A percentile compares a stretch with the other conserved stretches of the same genome.
Conservation (phyloP, 2,113 vertebrate genomes). For the Ellobius talpinus region DNA sequence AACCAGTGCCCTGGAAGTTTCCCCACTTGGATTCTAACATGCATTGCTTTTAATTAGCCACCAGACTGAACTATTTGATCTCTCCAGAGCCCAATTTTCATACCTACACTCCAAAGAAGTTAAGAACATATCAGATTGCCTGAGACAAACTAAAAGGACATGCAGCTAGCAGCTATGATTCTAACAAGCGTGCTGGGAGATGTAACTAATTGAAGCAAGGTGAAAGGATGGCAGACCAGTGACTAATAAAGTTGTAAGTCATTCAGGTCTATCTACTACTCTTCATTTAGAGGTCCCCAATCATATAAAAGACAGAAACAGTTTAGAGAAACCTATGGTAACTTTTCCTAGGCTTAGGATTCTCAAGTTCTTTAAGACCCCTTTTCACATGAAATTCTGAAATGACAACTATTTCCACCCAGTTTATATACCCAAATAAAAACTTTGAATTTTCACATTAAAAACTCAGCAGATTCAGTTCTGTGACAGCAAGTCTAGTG, state of each 20-base stretch:
- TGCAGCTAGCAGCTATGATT: background rate
- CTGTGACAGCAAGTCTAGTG: background rate
- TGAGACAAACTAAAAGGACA: background rate
- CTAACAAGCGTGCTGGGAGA: background rate
- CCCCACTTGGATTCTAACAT: background rate
- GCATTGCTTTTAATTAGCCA: slow-evolving; percentile 57
- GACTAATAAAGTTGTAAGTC: background rate
- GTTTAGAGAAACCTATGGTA: background rate
- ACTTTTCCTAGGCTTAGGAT: background rate
- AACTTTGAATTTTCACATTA: background rate
- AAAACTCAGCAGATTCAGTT: background rate
- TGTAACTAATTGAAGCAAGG: background rate
- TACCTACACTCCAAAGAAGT: background rate
- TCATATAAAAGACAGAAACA: background rate
- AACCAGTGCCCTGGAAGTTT: background rate
- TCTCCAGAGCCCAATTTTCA: background rate
- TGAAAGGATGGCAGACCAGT: rapidly evolving
- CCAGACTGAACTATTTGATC: slow-evolving; percentile 32
- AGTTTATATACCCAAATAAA: background rate
- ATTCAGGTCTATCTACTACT: background rate
- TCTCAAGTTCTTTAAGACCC: background rate
- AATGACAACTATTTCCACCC: background rate
- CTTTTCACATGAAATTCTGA: background rate
- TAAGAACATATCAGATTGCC: background rate
- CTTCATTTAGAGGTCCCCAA: background rate